phyloP scores from a whole-genome alignment of 1,140 invertebrate genomes.

The Solen grandis region DNA sequence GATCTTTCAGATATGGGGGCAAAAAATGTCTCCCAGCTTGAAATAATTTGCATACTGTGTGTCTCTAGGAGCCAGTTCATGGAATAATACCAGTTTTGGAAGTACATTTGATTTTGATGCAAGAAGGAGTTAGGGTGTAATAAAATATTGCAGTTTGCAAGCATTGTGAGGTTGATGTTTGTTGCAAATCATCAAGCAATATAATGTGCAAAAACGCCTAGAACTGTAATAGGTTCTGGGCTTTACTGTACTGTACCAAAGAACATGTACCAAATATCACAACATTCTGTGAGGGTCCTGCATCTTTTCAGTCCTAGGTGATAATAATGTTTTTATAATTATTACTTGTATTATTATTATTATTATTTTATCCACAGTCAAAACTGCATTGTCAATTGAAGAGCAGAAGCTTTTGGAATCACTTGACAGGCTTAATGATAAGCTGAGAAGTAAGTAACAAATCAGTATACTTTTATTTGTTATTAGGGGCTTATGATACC shows the following conservation, averaged over 20 bases:
- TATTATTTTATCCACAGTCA: conserved; percentile 62
- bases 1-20: too few species aligned
- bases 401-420: conserved; percentile 77
- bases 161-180: not conserved
- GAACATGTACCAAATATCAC: too few species aligned
- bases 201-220: not conserved
- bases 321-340: too few species aligned
- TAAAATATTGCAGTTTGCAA: not conserved
- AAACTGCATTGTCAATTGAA: conserved; percentile 77
- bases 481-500: too few species aligned
- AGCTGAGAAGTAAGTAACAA: conserved; percentile 74
- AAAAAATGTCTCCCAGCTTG: too few species aligned
- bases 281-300: too few species aligned
- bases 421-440: conserved; percentile 77
- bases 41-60: too few species aligned
- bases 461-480: too few species aligned
- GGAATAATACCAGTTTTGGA: too few species aligned
- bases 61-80: too few species aligned
- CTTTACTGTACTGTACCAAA: not conserved
- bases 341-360: too few species aligned
- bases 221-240: not conserved
- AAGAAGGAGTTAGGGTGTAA: not conserved
- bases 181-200: not conserved
- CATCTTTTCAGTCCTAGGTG: too few species aligned
- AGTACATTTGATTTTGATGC: not conserved